These are phyloP conservation scores for Drosophila carrolli DNA, from an alignment of 1,140 invertebrate genomes.

Conservation along the genomic window DNA sequence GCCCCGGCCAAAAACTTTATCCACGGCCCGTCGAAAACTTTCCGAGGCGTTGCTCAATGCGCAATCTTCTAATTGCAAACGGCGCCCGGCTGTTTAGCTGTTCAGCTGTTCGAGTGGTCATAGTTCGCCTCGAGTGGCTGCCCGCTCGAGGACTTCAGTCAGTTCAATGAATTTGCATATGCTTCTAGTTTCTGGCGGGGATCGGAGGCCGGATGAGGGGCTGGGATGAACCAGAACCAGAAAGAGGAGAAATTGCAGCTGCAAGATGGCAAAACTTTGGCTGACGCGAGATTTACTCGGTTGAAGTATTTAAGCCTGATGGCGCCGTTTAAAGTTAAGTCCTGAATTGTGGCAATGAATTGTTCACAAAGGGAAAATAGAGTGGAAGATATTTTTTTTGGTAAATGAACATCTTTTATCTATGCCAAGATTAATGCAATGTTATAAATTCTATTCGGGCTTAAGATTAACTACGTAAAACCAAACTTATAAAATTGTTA, in stretches of 20 bases:
- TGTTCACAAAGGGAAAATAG: not conserved
- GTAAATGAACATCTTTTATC: too few species aligned
- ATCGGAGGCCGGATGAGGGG: not conserved
- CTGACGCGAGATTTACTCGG: slow-evolving; percentile 61
- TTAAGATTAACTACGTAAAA: too few species aligned
- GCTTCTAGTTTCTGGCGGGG: slow-evolving; percentile 17
- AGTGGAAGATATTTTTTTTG: too few species aligned
- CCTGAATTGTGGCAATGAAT: not conserved
- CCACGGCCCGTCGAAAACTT: slow-evolving; percentile 51
- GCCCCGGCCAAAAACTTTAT: slow-evolving; percentile 55
- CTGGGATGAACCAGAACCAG: not conserved
- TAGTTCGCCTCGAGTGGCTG: slow-evolving; percentile 53
- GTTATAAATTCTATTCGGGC: too few species aligned
- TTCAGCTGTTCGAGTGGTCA: slow-evolving; percentile 26
- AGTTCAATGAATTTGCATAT: slow-evolving; percentile 75
- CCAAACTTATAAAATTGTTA: too few species aligned
- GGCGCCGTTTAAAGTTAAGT: not conserved
- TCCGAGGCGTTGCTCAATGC: slow-evolving; percentile 69
- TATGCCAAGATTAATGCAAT: too few species aligned
- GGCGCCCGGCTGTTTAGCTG: slow-evolving; percentile 38
- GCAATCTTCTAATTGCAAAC: slow-evolving; percentile 70
- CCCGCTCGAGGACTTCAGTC: slow-evolving; percentile 44
- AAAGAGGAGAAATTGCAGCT: slow-evolving; percentile 20
- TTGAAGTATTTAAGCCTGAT: slow-evolving; percentile 36
- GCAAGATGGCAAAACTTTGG: slow-evolving; percentile 52